Evolutionary conservation across 2,113 vertebrate genomes (phyloP), one percentile per base, ranked within the genome.

Genomic region (Scomber scombrus): DNA sequence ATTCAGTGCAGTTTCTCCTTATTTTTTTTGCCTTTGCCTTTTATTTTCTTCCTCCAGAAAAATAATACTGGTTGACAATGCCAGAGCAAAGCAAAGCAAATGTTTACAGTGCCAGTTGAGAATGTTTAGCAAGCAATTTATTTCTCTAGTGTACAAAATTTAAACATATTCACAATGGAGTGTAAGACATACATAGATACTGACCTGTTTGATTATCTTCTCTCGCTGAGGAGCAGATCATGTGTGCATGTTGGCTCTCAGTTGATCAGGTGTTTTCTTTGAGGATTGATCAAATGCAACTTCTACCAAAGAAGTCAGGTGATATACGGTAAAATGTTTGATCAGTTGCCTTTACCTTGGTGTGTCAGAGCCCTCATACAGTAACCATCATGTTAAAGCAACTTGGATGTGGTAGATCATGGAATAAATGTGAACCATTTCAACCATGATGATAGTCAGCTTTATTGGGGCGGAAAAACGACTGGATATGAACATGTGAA

Each of bases 1-100:
- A 66, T 63, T 64, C 29, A 19, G 11, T 40, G 67, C 15, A 18
- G 8, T 49, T 63, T 46, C 40, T 47, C 34, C 40, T 43, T 65
- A 51, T 31, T 69, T 78, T 69, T 78, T 23, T 52, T 46, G 16
- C 12, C 2, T 75, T 56, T 65, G 51, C 14, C 21, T 54, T 68
- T 52, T 65, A 23, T 65, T 75, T 67, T 34, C n/a, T 26, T 54
- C 18, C 29, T 26, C 52, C 16, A 76, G 21, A 15, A 71, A 70
- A 66, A 61, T 21, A 66, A 26, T 15, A 8, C 29, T 31, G 29
- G 63, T 51, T 18, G 23, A 64, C 40, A 26, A 19, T 13, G 8
- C 26, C 16, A 34, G 19, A 9, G 34, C 34, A 40, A 9, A 40
- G 34, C 34, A 40, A 40, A 40, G 34, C 34, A 40, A 40, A 40